A percentile compares a stretch with the other conserved stretches of the same genome.
phyloP scores from a whole-genome alignment of 1,140 invertebrate species.

The Formica exsecta region DNA sequence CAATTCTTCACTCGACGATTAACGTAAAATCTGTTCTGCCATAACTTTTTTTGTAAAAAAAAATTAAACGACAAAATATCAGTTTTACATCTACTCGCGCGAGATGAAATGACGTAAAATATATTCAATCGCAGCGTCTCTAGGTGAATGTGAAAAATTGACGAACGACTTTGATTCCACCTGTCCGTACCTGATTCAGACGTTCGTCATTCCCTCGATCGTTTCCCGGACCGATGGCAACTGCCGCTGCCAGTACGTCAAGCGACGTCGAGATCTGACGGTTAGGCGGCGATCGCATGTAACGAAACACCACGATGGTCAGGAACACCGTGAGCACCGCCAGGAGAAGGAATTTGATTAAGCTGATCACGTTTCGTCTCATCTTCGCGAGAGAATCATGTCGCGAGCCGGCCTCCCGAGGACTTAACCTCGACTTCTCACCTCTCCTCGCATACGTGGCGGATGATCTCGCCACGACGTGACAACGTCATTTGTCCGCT shows the following conservation, averaged over 20 bases:
- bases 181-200: constrained; percentile 62
- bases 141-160: not conserved
- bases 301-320: constrained; percentile 84
- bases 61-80: no score
- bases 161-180: not conserved
- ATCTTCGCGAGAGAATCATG: constrained; percentile 78
- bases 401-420: constrained; percentile 40
- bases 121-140: not conserved
- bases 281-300: constrained; percentile 78
- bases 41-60: no score
- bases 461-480: not conserved
- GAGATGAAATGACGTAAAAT: not conserved
- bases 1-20: no score
- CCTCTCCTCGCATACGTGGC: constrained; percentile 19
- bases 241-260: constrained; percentile 25
- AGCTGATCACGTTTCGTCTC: constrained; percentile 85
- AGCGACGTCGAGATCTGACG: constrained; percentile 61
- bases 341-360: constrained; percentile 84
- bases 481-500: constrained; percentile 9
- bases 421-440: constrained; percentile 46
- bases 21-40: no score
- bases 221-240: constrained; percentile 6
- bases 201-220: constrained; percentile 45
- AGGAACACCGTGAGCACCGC: constrained; percentile 84
- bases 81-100: no score